phyloP scores from a whole-genome alignment of 2,113 vertebrate genomes.

The Gambusia holbrooki region DNA sequence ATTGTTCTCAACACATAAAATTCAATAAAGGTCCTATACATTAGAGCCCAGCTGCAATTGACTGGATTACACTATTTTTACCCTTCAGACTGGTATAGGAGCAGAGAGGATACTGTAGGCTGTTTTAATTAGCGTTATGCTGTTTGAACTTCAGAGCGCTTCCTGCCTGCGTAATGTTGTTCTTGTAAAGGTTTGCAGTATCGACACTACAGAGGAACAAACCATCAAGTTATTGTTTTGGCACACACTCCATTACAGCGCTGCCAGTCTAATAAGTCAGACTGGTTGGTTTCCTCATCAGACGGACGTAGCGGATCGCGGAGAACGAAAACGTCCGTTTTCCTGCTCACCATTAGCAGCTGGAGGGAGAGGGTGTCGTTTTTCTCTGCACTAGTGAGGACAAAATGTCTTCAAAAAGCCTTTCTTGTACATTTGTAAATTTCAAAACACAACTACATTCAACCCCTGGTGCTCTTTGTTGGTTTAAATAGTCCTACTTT shows the following conservation, averaged over 20 bases:
- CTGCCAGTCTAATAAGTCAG: too few species aligned
- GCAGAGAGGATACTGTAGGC: not conserved
- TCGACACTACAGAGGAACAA: too few species aligned
- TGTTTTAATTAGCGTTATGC: not conserved
- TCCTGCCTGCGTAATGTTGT: not conserved
- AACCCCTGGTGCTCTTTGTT: not conserved
- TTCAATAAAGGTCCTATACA: too few species aligned
- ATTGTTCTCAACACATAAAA: too few species aligned
- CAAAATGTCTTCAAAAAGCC: not conserved
- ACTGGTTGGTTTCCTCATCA: too few species aligned
- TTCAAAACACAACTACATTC: not conserved
- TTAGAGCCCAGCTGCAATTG: too few species aligned
- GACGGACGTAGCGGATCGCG: too few species aligned
- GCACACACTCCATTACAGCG: too few species aligned
- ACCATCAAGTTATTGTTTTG: too few species aligned
- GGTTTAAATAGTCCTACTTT: not conserved
- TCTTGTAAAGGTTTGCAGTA: not conserved
- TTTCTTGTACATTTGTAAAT: not conserved
- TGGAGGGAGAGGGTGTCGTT: too few species aligned
- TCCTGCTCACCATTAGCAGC: not conserved
- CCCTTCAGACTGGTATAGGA: not conserved
- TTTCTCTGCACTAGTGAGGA: not conserved
- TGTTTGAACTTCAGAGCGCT: not conserved
- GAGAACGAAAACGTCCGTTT: not conserved
- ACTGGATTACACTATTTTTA: too few species aligned